phyloP scores from a whole-genome alignment of 2,113 vertebrate genomes.

The Tupaia tana region DNA sequence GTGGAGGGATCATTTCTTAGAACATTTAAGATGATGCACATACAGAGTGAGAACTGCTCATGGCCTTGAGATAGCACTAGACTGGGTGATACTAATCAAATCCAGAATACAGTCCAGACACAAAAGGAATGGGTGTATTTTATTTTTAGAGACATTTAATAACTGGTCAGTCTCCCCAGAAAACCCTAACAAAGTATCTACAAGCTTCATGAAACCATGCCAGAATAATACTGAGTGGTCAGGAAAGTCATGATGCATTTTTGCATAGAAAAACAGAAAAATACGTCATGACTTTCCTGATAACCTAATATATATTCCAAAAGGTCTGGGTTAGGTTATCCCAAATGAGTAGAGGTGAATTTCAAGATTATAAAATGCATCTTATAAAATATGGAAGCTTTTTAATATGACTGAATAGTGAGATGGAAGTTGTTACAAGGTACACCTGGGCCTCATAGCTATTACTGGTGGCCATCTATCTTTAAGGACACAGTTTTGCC shows the following conservation, averaged over 20 bases:
- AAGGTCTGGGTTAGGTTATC: not conserved
- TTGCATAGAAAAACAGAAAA: too few relatives aligned
- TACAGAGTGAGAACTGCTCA: not conserved
- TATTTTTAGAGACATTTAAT: not conserved
- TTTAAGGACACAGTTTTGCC: not conserved
- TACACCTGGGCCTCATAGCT: not conserved
- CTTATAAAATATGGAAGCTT: conserved; percentile 19
- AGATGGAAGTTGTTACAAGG: not conserved
- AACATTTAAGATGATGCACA: not conserved
- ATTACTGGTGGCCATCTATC: not conserved
- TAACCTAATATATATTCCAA: not conserved
- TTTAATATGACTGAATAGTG: not conserved
- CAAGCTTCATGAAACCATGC: not conserved
- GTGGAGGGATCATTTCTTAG: not conserved
- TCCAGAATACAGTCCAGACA: not conserved
- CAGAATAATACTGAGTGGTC: not conserved
- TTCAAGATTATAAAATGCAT: not conserved
- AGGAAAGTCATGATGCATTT: too few relatives aligned
- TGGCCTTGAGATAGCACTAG: not conserved
- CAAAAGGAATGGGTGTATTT: not conserved
- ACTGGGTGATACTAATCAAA: not conserved
- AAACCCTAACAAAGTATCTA: not conserved
- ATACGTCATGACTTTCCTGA: too few relatives aligned
- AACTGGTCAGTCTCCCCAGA: not conserved
- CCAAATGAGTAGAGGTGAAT: conserved; percentile 17